Conservation (phyloP, 2,113 vertebrate genomes). For the Cephalopterus ornatus region DNA sequence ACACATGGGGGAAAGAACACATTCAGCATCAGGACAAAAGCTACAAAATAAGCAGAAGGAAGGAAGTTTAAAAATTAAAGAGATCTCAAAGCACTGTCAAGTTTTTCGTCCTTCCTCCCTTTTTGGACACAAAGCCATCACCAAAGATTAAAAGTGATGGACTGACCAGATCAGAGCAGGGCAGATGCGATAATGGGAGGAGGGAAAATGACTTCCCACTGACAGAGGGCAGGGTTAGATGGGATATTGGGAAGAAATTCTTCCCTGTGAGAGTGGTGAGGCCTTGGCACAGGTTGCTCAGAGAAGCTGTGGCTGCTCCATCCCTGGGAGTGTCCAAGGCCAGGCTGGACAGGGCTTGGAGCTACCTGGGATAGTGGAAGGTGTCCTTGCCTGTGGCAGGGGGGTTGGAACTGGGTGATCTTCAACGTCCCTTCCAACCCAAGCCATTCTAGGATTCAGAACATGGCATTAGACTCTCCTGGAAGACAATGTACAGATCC, state of each 20-base stretch:
- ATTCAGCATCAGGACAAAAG: conserved; percentile 17
- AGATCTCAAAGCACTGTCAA: not conserved
- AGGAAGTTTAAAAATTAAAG: conserved; percentile 68
- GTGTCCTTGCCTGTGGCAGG: not conserved
- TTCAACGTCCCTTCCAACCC: not conserved
- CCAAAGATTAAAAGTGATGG: not conserved
- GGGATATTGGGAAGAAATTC: not conserved
- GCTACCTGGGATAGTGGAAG: not conserved
- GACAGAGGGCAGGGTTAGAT: not conserved
- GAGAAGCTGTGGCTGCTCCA: not conserved
- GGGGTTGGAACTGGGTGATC: not conserved
- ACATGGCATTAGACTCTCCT: not conserved
- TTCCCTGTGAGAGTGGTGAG: not conserved
- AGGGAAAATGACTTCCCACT: not conserved
- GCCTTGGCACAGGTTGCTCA: not conserved
- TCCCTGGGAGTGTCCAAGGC: not conserved
- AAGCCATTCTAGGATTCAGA: conserved; percentile 2
- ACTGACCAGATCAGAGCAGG: not conserved
- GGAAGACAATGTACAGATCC: not conserved
- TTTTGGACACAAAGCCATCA: not conserved
- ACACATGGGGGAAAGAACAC: not conserved
- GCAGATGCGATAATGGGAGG: not conserved
- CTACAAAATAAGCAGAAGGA: conserved; percentile 23
- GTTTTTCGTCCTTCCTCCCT: not conserved
- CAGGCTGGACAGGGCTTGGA: accelerated